A percentile compares a stretch with the other conserved stretches of the same genome.
phyloP scores from a whole-genome alignment of 2,797 vertebrate species.

The Lepidocolaptes lacrymiger region DNA sequence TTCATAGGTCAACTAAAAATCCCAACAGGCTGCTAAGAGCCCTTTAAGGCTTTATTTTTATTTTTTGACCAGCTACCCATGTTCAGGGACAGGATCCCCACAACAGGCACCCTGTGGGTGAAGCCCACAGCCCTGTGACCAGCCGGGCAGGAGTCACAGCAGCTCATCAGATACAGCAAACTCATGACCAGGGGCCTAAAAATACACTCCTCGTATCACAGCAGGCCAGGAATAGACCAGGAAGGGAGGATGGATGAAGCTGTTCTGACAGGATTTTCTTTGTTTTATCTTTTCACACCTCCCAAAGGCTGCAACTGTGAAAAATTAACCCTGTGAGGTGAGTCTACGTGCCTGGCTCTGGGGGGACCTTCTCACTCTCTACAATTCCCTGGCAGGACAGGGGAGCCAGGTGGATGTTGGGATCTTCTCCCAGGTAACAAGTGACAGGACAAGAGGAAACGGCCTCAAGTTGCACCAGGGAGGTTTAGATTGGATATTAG shows the following conservation, averaged over 20 bases:
- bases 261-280: background rate
- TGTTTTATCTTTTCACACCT: conserved; percentile 11
- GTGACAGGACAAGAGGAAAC: background rate
- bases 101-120: background rate
- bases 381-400: background rate
- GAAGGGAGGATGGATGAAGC: background rate
- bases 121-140: background rate
- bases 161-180: conserved; percentile 56
- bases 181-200: conserved; percentile 79
- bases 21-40: background rate
- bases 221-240: conserved; percentile 68
- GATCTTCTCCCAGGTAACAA: background rate
- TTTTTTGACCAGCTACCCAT: accelerated
- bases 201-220: conserved; percentile 72
- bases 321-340: background rate
- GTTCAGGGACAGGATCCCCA: background rate
- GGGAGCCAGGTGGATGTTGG: too few relatives aligned
- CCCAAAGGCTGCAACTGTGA: background rate
- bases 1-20: background rate
- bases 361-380: background rate
- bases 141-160: background rate
- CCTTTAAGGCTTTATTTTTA: background rate
- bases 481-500: background rate
- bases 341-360: accelerated
- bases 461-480: background rate